Base-by-base conservation (phyloP, 2,113 vertebrate species). In the Panurus biarmicus region DNA sequence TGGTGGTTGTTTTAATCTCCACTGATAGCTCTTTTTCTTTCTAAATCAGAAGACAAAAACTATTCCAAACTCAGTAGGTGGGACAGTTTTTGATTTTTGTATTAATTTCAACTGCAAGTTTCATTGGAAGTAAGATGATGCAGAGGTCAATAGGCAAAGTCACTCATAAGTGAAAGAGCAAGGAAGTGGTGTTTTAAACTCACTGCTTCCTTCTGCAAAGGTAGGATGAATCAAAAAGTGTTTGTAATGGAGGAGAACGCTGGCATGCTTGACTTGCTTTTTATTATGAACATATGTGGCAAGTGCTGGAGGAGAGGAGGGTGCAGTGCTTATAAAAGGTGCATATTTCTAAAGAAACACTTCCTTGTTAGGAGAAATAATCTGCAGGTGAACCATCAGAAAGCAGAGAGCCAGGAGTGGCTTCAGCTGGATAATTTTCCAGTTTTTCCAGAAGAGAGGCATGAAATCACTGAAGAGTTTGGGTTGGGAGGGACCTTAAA, bases 111-210 rank as follows among this genome's bases (percentile, higher is more conserved):
- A 29, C 31, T 58, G 62, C 60, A 85, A n/a, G 19, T 65, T 89
- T 87, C 17, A 72, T 61, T 83, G 44, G 64, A 93, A 67, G 11
- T 66, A 73, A 78, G 38, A 70, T 74, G 87, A 83, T 76, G 33
- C 20, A 67, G 51, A 85, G 66, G 85, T 87, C 66, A 87, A 31
- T 73, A 86, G 72, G 72, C 82, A 90, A 91, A 95, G 40, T 36
- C 29, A n/a, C 23, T 85, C 26, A 13, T 83, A 92, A 95, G 62
- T 93, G 50, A 93, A 95, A 91, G 89, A 93, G 40, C 74, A 85
- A 74, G 71, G 60, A 90, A 93, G 25, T 87, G 45, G 18, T 14
- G 45, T 90, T 93, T 61, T 92, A 20, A 95, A 93, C 44, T 88
- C 53, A 23, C 33, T 79, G 38, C 47, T 93, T 85, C 38, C 48